These are phyloP conservation scores for Microtus oregoni DNA, from an alignment of 2,113 vertebrate genomes.

Conservation along the genomic window DNA sequence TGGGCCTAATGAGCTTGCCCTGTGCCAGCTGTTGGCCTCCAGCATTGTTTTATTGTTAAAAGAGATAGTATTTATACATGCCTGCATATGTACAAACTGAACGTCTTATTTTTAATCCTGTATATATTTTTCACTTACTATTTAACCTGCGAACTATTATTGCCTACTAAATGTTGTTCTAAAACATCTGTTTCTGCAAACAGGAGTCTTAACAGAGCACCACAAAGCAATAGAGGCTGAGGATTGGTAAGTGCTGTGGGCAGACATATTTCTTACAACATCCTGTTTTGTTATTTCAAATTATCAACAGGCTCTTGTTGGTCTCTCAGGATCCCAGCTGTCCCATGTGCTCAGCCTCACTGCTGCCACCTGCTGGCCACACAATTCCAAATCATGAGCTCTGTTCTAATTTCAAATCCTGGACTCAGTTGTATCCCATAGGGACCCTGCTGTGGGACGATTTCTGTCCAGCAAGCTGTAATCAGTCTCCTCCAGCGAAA, in stretches of 20 bases:
- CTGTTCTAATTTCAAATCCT: not conserved
- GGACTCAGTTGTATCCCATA: not conserved
- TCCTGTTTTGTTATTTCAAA: not conserved
- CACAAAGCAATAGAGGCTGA: not conserved
- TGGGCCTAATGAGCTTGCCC: slow-evolving; percentile 85
- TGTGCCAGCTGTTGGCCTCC: slow-evolving; percentile 82
- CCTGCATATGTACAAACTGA: not conserved
- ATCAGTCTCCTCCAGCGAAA: not conserved
- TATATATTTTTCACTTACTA: not conserved
- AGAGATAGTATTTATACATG: not conserved
- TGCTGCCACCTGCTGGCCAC: rapidly evolving
- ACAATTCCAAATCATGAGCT: rapidly evolving
- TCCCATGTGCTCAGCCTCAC: not conserved
- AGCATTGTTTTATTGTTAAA: slow-evolving; percentile 42
- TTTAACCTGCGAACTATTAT: not conserved
- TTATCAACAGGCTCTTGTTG: not conserved
- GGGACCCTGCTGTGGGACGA: not conserved
- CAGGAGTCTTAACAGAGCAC: not conserved
- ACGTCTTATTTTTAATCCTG: not conserved
- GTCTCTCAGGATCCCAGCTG: not conserved
- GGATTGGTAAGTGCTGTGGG: rapidly evolving
- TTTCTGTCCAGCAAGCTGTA: not conserved
- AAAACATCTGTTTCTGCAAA: not conserved
- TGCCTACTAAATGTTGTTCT: too few species aligned
- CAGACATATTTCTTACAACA: not conserved